Conservation (phyloP, 2,888 invertebrate genomes). For the Nomada ferruginata region DNA sequence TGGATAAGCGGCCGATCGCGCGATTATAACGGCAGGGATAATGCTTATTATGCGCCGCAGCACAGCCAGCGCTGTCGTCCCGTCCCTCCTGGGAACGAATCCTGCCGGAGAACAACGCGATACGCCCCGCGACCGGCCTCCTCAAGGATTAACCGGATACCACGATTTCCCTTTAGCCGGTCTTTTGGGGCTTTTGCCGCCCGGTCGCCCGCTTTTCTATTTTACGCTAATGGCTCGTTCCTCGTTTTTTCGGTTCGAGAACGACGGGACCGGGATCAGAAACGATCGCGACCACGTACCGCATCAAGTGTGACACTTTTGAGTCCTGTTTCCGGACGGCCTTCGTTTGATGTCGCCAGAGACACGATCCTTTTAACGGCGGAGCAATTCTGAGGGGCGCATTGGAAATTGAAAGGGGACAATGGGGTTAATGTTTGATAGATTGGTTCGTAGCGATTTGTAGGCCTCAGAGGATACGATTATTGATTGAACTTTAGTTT, state of each 20-base stretch:
- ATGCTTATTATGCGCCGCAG: conserved; percentile 77
- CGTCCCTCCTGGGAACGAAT: conserved; percentile 55
- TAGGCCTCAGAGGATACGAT: no score
- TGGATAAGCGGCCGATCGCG: conserved; percentile 75
- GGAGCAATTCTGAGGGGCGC: no score
- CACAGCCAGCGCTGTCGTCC: conserved; percentile 56
- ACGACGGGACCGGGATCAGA: conserved; percentile 11
- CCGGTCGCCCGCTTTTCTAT: conserved; percentile 26
- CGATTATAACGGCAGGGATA: conserved; percentile 79
- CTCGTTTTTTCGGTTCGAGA: conserved; percentile 20
- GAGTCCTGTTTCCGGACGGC: no score
- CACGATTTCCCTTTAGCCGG: conserved; percentile 59
- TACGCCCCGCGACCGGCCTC: conserved; percentile 54
- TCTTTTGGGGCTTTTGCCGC: conserved; percentile 34
- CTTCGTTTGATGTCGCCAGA: background rate
- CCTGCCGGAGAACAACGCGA: conserved; percentile 59
- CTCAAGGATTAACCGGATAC: conserved; percentile 71
- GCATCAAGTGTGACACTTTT: background rate
- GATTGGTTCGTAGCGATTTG: background rate
- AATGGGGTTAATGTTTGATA: background rate
- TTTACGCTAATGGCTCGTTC: conserved; percentile 44
- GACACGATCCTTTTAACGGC: background rate
- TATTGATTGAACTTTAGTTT: no score
- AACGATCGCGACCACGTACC: background rate
- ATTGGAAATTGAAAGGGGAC: background rate